phyloP scores from a whole-genome alignment of 1,140 invertebrate species.

The Teleogryllus occipitalis region DNA sequence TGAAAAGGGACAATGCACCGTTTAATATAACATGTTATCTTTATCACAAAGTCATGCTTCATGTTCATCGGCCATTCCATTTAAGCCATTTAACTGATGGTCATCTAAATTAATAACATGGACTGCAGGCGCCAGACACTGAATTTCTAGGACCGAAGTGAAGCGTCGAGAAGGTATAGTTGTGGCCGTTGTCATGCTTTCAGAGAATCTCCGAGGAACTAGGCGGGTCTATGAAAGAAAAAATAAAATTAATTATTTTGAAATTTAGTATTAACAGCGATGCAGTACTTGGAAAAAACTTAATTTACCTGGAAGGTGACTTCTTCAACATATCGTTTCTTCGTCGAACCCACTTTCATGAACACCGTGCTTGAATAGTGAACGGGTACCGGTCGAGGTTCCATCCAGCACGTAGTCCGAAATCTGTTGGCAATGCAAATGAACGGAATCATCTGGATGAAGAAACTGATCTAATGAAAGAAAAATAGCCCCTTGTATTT shows the following conservation, averaged over 20 bases:
- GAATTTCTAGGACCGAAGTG: constrained; percentile 16
- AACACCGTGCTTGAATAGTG: constrained; percentile 22
- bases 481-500: too few relatives aligned
- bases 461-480: too few relatives aligned
- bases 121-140: background rate
- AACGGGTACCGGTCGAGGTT: constrained; percentile 18
- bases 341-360: constrained; percentile 21
- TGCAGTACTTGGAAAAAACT: background rate
- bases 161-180: background rate
- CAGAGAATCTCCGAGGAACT: constrained; percentile 14
- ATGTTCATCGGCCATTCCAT: too few relatives aligned
- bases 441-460: too few relatives aligned
- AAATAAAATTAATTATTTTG: background rate
- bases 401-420: background rate
- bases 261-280: background rate
- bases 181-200: constrained; percentile 23
- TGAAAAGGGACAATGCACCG: too few relatives aligned
- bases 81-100: too few relatives aligned
- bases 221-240: constrained; percentile 13
- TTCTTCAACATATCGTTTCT: constrained; percentile 22
- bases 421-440: background rate
- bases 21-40: too few relatives aligned
- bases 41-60: too few relatives aligned
- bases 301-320: constrained; percentile 23
- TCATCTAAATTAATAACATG: background rate